Evolutionary conservation across 2,113 vertebrate genomes (phyloP).

Genomic region (Abramis brama): DNA sequence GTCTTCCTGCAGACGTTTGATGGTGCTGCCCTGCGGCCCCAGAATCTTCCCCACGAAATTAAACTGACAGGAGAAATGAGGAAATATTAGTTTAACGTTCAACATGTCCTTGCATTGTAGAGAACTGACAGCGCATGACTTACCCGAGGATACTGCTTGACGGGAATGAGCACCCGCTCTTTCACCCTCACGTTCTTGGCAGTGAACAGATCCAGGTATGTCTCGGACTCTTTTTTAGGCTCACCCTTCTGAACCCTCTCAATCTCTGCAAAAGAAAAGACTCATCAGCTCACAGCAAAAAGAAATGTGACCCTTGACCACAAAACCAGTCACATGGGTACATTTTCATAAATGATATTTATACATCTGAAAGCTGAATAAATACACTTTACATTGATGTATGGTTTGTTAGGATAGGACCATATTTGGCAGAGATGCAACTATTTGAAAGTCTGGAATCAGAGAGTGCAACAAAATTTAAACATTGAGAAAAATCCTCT

Average conservation of each 20-base stretch:
- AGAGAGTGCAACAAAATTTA: too few relatives aligned
- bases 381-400: too few relatives aligned
- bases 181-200: slow-evolving; percentile 94
- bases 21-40: slow-evolving; percentile 97
- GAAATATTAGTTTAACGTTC: background rate
- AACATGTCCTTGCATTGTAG: background rate
- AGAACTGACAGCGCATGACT: slow-evolving; percentile 43
- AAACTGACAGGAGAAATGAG: slow-evolving; percentile 74
- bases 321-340: too few relatives aligned
- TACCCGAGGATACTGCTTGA: slow-evolving; percentile 94
- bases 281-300: background rate
- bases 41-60: slow-evolving; percentile 98
- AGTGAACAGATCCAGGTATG: slow-evolving; percentile 92
- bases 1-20: slow-evolving; percentile 96
- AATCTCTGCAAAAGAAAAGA: slow-evolving; percentile 82
- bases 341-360: too few relatives aligned
- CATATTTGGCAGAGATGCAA: too few relatives aligned
- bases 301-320: too few relatives aligned
- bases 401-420: too few relatives aligned
- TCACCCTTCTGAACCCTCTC: slow-evolving; percentile 95
- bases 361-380: too few relatives aligned
- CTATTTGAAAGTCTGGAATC: too few relatives aligned
- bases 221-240: slow-evolving; percentile 87
- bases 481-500: too few relatives aligned
- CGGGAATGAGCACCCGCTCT: slow-evolving; percentile 93